A percentile compares a stretch with the other conserved stretches of the same genome.
Evolutionary conservation across 1,140 invertebrate genomes (phyloP).

Genomic region (Popillia japonica): DNA sequence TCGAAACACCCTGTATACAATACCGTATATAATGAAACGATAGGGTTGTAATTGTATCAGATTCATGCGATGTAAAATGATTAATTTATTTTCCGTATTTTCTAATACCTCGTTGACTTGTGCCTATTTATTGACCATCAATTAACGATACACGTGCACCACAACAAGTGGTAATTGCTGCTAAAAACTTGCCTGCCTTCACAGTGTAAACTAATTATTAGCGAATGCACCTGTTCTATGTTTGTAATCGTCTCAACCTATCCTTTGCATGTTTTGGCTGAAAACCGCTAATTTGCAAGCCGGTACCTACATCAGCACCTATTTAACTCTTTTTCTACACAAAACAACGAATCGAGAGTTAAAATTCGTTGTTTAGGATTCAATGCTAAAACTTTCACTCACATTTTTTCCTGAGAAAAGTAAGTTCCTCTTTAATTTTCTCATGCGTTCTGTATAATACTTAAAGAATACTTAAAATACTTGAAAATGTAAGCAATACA

Average conservation of each 20-base stretch:
- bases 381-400: background rate
- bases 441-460: no score
- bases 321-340: background rate
- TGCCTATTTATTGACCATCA: background rate
- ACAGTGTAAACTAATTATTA: background rate
- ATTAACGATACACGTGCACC: background rate
- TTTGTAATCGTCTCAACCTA: background rate
- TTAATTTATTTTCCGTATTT: no score
- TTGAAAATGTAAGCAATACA: no score
- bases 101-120: background rate
- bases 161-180: slow-evolving; percentile 5
- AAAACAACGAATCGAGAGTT: no score
- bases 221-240: background rate
- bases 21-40: no score
- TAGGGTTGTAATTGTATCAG: no score
- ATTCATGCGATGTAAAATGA: no score
- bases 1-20: no score
- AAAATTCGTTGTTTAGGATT: background rate
- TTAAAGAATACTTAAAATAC: no score
- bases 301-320: background rate
- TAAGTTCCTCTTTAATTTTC: no score
- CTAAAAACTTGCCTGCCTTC: background rate
- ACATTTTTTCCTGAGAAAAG: background rate
- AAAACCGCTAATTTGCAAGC: background rate
- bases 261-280: slow-evolving; percentile 1